A percentile compares a stretch with the other conserved stretches of the same genome.
Conservation (phyloP, 1,140 invertebrate species). For the Galendromus occidentalis region DNA sequence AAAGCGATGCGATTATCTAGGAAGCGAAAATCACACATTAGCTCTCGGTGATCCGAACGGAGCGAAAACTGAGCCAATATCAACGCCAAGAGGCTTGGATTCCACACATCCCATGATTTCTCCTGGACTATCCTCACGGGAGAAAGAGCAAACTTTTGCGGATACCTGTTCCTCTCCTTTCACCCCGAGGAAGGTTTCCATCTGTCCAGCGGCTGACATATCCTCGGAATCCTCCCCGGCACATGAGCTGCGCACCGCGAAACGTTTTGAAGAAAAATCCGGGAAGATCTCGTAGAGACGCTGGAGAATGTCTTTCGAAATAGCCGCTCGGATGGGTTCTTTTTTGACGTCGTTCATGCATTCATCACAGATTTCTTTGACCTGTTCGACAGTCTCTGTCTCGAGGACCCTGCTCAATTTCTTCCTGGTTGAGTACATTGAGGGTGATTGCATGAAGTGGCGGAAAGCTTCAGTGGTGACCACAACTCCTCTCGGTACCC, state of each 20-base stretch:
- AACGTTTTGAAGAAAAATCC: conserved; percentile 11
- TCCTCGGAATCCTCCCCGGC: conserved; percentile 49
- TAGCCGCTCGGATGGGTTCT: neutral
- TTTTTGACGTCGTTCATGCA: neutral
- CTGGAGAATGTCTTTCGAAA: neutral
- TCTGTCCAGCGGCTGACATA: conserved; percentile 56
- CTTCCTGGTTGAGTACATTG: neutral
- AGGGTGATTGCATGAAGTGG: neutral
- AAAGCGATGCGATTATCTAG: conserved; percentile 36
- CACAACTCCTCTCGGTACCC: conserved; percentile 39
- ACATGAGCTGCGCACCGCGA: conserved; percentile 43
- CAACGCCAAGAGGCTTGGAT: conserved; percentile 41
- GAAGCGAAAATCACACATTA: conserved; percentile 8
- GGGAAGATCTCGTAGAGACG: neutral
- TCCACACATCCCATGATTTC: conserved; percentile 42
- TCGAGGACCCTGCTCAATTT: neutral
- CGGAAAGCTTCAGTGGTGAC: conserved; percentile 34
- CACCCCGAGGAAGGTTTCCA: conserved; percentile 48
- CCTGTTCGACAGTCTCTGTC: neutral
- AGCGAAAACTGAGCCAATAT: conserved; percentile 62
- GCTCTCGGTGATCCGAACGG: no score
- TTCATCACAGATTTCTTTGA: neutral
- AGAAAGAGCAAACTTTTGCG: conserved; percentile 41
- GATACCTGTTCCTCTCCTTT: conserved; percentile 31
- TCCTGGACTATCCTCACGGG: conserved; percentile 49